Conservation (phyloP, 2,797 vertebrate genomes). For the Pseudochromis fuscus region DNA sequence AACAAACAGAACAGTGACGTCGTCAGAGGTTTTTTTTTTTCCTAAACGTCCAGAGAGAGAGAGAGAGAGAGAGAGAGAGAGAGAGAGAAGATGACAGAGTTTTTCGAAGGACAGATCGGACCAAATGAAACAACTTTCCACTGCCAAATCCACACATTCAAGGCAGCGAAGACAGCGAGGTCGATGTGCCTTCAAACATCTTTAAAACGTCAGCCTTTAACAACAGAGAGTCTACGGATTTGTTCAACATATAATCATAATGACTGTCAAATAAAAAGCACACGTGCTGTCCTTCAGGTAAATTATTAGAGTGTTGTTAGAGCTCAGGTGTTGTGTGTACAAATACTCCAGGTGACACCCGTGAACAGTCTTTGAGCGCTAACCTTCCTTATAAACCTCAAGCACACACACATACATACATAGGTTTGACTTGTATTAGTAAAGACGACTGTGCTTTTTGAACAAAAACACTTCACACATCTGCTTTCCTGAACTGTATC, state of each 20-base stretch:
- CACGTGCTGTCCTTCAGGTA: conserved; percentile 56
- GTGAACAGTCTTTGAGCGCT: conserved; percentile 69
- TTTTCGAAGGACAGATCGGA: conserved; percentile 54
- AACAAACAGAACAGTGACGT: conserved; percentile 63
- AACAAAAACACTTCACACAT: conserved; percentile 64
- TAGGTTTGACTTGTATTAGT: conserved; percentile 60
- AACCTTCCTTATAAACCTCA: conserved; percentile 47
- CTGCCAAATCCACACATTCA: conserved; percentile 59
- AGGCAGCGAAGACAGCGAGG: conserved; percentile 50
- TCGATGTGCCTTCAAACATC: conserved; percentile 25
- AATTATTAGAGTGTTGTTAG: conserved; percentile 48
- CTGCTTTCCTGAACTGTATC: conserved; percentile 53
- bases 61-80: not conserved
- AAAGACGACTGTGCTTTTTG: conserved; percentile 75
- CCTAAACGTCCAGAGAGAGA: conserved; percentile 61
- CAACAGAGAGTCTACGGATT: conserved; percentile 57
- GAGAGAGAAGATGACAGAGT: conserved; percentile 38
- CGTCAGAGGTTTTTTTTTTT: conserved; percentile 57
- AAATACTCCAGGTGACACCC: conserved; percentile 59
- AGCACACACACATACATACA: conserved; percentile 43
- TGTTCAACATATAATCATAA: conserved; percentile 73
- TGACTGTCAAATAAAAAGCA: conserved; percentile 59
- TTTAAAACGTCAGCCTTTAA: conserved; percentile 15
- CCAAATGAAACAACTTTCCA: conserved; percentile 39
- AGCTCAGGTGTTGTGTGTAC: conserved; percentile 57